Evolutionary conservation across 2,888 invertebrate species (phyloP), one percentile per base, ranked within the genome.

Genomic region (Macrosoma leucophasiata): DNA sequence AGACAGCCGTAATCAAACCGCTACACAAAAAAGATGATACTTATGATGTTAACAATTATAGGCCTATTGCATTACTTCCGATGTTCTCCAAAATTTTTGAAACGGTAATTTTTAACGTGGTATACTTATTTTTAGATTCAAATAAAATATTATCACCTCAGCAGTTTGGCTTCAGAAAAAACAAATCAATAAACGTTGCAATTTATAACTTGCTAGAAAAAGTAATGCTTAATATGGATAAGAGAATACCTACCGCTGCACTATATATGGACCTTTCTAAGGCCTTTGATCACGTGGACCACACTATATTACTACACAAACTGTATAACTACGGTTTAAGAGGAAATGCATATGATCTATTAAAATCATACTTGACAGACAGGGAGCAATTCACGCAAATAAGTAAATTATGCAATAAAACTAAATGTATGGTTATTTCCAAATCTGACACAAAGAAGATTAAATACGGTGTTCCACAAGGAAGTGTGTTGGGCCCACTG

Each of bases 161-260:
- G 24, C 41, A 38, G 27, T 29, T 33, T 9, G 37, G 41, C 7
- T 41, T 41, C 18, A 15, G 38, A 1, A 27, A 30, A 25, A 26
- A 29, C 3, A 29, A 22, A 25, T 17, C 11, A 2, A 34, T 32
- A 1, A 19, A 23, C 10, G 3, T 28, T 21, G 31, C 39, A 2
- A 22, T 30, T 10, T 28, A 35, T 13, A 21, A 29, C 3, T 29
- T 20, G 7, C 11, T 21, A n/a, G 3, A 20, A 3, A 20, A 9
- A 8, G 33, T 19, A 14, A 18, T 18, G 6, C 3, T 1, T 13
- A 17, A 24, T 9, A 12, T 28, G 2, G 29, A 37, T 23, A 22
- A 24, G 15, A 23, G 14, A 10, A 13, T 24, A 19, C 37, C 33
- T 10, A 23, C 18, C 0, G 13, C 5, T 7, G 13, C 29, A n/a